Base-by-base conservation (phyloP, 2,888 invertebrate species). In the Tyria jacobaeae region DNA sequence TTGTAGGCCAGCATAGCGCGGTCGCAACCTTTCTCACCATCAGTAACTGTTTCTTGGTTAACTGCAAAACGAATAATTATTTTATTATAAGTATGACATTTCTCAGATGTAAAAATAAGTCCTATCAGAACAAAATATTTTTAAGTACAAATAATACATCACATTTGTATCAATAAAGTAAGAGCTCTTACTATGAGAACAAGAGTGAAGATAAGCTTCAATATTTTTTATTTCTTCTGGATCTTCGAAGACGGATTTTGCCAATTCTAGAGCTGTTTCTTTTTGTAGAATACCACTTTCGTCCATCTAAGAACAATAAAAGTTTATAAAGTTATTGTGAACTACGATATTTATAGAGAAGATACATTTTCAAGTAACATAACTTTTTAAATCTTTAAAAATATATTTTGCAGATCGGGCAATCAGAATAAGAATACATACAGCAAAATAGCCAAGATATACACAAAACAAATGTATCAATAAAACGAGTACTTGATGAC, bases 11-110 rank as follows among this genome's bases (percentile, higher is more conserved):
- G 55, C 37, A 87, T 68, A 0, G 93, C 89, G 0, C 92, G 85
- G 1, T 92, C 91, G 24, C 93, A 93, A 1, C 93, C 93, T n/a
- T 90, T 89, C 0, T 78, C 86, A 0, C 90, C 92, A 54, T 93
- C 93, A 35, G 75, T 77, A 0, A 94, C 92, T 0, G 85, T 17
- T 62, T 82, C 89, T 0, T 61, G 60, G 67, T 93, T 93, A 2
- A 92, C 93, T 94, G 79, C 24, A 82, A 87, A n/a, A 49, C 10
- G 17, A 48, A 56, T 17, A 37, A 9, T 41, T 41, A 5, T 41
- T 41, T 41, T 41, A 15, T 41, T 41, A 17, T 2, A 6, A 9
- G 6, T 31, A 31, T 31, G 5, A 39, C 4, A 17, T 44, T 44
- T 1, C 17, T 3, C 17, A 44, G 12, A 10, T 44, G 21, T 9